Evolutionary conservation across 2,888 invertebrate genomes (phyloP).

Genomic region (Strigamia maritima): DNA sequence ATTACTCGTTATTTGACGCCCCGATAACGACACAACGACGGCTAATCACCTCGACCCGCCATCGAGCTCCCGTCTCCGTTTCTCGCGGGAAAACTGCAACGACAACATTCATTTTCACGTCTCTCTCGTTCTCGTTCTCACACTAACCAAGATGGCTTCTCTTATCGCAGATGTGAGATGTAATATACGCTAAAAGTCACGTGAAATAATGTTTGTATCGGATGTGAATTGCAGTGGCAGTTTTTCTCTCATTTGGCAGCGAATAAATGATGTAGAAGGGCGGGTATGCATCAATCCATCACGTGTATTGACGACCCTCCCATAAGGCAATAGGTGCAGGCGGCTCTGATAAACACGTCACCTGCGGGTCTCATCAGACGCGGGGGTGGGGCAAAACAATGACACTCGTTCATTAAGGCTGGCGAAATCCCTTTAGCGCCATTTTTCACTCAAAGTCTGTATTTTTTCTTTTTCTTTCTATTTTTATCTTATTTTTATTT

Average conservation of each 20-base stretch:
- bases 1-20: constrained; percentile 23
- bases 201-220: background rate
- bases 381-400: constrained; percentile 8
- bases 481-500: background rate
- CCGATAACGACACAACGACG: background rate
- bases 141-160: background rate
- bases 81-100: constrained; percentile 7
- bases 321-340: constrained; percentile 18
- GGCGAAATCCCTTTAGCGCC: background rate
- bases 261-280: constrained; percentile 1
- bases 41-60: background rate
- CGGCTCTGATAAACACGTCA: constrained; percentile 19
- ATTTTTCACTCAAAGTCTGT: background rate
- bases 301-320: constrained; percentile 11
- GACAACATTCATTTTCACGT: background rate
- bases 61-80: background rate
- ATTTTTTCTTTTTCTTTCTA: background rate
- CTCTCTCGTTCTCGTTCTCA: background rate
- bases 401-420: constrained; percentile 14
- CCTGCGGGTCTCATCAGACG: constrained; percentile 18
- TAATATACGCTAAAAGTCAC: background rate
- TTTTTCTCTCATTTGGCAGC: constrained; percentile 4
- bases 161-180: background rate
- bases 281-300: constrained; percentile 7
- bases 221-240: constrained; percentile 8